phyloP scores from a whole-genome alignment of 2,888 invertebrate genomes.

The Stramonita haemastoma region DNA sequence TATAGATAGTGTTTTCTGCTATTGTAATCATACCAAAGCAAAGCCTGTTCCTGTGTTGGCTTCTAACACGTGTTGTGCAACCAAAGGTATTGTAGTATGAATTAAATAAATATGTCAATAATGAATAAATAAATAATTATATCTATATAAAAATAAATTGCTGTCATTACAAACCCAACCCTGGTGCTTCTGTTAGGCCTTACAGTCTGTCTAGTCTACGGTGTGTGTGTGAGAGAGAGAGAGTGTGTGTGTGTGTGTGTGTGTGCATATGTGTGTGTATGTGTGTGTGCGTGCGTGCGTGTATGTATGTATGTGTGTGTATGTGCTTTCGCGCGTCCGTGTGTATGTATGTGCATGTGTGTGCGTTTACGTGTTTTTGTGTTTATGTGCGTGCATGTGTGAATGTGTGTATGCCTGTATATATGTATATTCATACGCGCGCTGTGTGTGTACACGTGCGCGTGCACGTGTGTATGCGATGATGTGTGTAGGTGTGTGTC shows the following conservation, averaged over 20 bases:
- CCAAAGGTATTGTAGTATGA: too few species aligned
- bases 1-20: too few species aligned
- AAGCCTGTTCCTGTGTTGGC: too few species aligned
- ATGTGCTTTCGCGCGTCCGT: neutral
- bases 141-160: too few species aligned
- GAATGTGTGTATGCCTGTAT: neutral
- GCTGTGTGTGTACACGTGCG: neutral
- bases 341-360: neutral
- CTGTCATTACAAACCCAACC: too few species aligned
- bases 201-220: neutral
- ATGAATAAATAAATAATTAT: too few species aligned
- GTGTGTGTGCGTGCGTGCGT: constrained; percentile 6
- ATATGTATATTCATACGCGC: neutral
- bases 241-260: neutral
- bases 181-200: neutral
- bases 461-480: neutral
- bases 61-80: too few species aligned
- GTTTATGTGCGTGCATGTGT: neutral
- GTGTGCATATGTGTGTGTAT: constrained; percentile 5
- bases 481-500: neutral
- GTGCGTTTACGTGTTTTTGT: neutral
- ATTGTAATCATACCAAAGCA: too few species aligned
- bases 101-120: too few species aligned
- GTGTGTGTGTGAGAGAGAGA: neutral
- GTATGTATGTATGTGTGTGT: constrained; percentile 13